Conservation (phyloP, 2,888 invertebrate genomes). For the Tanaodytes sp. region DNA sequence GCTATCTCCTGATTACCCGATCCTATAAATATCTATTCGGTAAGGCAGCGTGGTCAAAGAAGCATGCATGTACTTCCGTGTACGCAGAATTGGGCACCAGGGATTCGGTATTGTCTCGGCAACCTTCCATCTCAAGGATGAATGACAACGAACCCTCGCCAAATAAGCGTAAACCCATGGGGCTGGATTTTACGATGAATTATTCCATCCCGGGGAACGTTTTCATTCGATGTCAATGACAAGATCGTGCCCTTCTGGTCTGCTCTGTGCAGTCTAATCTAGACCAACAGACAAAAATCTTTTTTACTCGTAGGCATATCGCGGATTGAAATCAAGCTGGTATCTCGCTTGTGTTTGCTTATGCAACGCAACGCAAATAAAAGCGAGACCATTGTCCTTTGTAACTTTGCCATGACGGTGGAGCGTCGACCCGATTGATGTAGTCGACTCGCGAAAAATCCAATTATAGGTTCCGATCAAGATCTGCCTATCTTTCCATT, state of each 20-base stretch:
- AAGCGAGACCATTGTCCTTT: slow-evolving; percentile 41
- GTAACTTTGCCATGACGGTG: slow-evolving; percentile 38
- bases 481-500: slow-evolving; percentile 25
- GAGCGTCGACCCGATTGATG: slow-evolving; percentile 56
- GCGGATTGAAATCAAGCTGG: slow-evolving; percentile 40
- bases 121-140: slow-evolving; percentile 48
- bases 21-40: slow-evolving; percentile 18
- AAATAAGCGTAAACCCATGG: slow-evolving; percentile 62
- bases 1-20: slow-evolving; percentile 25
- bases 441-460: slow-evolving; percentile 57
- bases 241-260: slow-evolving; percentile 50
- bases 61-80: slow-evolving; percentile 6
- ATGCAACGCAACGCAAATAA: slow-evolving; percentile 44
- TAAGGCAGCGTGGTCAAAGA: slow-evolving; percentile 14
- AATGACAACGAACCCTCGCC: slow-evolving; percentile 58
- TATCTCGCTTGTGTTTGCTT: slow-evolving; percentile 43
- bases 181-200: slow-evolving; percentile 64
- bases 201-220: slow-evolving; percentile 66
- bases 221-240: slow-evolving; percentile 63
- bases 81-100: slow-evolving; percentile 47
- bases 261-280: slow-evolving; percentile 60
- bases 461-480: slow-evolving; percentile 51
- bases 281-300: slow-evolving; percentile 33
- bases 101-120: slow-evolving; percentile 43
- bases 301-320: slow-evolving; percentile 41